A percentile compares a stretch with the other conserved stretches of the same genome.
These are phyloP conservation scores for Mus spretus DNA, from an alignment of 2,797 vertebrate genomes.

Conservation along the genomic window DNA sequence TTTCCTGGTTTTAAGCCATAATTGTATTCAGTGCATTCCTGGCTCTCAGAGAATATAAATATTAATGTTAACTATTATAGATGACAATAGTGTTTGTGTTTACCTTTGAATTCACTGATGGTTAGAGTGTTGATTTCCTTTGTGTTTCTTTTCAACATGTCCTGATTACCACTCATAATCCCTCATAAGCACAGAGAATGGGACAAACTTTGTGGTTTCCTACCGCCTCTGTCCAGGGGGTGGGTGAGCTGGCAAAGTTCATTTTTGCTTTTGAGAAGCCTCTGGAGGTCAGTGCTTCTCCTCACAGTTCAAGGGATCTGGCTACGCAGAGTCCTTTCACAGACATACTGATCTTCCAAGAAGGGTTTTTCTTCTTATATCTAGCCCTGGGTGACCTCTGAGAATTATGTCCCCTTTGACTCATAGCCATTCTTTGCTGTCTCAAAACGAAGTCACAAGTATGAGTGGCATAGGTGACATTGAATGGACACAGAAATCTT, in stretches of 20 bases:
- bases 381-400: background rate
- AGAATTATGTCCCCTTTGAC: background rate
- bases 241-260: background rate
- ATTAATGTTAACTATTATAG: slow-evolving; percentile 72
- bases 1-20: slow-evolving; percentile 56
- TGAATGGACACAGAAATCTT: background rate
- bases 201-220: background rate
- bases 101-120: slow-evolving; percentile 66
- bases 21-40: slow-evolving; percentile 62
- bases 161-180: background rate
- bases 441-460: background rate
- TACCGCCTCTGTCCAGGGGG: background rate
- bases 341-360: background rate
- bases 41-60: slow-evolving; percentile 72
- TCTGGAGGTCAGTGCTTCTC: background rate
- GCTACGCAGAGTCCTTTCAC: background rate
- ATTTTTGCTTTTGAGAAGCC: slow-evolving; percentile 15
- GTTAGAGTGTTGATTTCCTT: slow-evolving; percentile 60
- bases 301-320: background rate
- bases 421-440: background rate
- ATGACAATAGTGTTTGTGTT: slow-evolving; percentile 74
- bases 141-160: background rate
- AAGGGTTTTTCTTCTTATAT: background rate
- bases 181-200: background rate
- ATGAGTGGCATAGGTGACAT: background rate